phyloP scores from a whole-genome alignment of 2,113 vertebrate genomes.

The Cercopithecus mona region DNA sequence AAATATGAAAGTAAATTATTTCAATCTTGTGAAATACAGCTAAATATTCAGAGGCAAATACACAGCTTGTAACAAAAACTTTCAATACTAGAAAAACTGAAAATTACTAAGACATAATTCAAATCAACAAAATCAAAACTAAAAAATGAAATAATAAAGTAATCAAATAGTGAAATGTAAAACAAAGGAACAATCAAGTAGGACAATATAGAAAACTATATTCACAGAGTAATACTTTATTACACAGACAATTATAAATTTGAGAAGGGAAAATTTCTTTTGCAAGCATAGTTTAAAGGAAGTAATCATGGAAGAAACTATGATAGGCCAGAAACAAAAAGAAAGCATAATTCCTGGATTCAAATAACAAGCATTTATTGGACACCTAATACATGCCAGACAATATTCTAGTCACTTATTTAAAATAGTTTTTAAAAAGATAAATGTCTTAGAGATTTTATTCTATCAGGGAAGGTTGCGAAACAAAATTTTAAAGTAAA shows the following conservation, averaged over 20 bases:
- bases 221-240: neutral
- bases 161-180: neutral
- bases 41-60: neutral
- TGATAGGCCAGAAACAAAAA: neutral
- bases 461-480: neutral
- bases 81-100: neutral
- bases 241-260: neutral
- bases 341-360: neutral
- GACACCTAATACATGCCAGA: neutral
- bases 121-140: neutral
- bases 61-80: neutral
- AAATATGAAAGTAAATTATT: neutral
- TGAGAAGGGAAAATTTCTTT: neutral
- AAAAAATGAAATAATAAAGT: neutral
- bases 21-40: neutral
- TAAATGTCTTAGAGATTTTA: neutral
- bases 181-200: neutral
- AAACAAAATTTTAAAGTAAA: neutral
- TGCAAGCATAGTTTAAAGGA: neutral
- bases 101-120: neutral
- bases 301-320: neutral
- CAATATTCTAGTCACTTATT: neutral
- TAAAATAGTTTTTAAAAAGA: neutral
- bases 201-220: neutral
- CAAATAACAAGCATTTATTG: neutral